These are phyloP conservation scores for Saguinus oedipus DNA, from an alignment of 2,797 vertebrate species.

Conservation along the genomic window DNA sequence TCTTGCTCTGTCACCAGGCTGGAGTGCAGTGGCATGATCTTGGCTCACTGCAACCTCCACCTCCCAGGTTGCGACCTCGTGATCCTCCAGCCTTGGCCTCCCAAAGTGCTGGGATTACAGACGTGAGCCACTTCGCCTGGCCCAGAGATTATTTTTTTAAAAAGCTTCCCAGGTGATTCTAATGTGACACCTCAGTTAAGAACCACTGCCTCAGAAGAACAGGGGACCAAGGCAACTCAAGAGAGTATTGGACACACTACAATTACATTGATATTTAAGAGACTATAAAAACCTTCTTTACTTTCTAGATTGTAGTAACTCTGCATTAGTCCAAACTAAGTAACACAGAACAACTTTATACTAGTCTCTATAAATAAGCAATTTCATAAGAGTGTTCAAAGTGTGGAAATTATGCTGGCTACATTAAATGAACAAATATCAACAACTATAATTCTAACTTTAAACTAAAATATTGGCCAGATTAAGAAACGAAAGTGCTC, in stretches of 20 bases:
- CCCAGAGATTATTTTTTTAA: not conserved
- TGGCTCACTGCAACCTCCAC: not conserved
- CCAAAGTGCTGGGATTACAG: not conserved
- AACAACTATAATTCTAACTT: conserved; percentile 6
- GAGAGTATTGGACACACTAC: conserved; percentile 28
- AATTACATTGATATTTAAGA: conserved; percentile 38
- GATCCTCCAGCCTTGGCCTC: not conserved
- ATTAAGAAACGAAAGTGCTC: conserved; percentile 23
- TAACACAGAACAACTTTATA: not conserved
- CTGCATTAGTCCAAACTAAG: conserved; percentile 49
- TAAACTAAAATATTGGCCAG: conserved; percentile 25
- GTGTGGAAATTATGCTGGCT: not conserved
- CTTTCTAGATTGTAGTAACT: not conserved
- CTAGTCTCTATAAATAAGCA: not conserved
- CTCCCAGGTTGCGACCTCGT: not conserved
- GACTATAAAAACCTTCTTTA: conserved; percentile 37
- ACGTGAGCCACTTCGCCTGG: not conserved
- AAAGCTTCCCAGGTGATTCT: not conserved
- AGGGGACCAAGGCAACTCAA: not conserved
- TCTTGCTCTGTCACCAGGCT: not conserved
- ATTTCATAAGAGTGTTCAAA: conserved; percentile 24
- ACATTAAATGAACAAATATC: conserved; percentile 17
- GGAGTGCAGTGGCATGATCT: not conserved
- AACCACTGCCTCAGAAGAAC: not conserved
- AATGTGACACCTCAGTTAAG: not conserved